A percentile compares a stretch with the other conserved stretches of the same genome.
These are phyloP conservation scores for Suncus etruscus DNA, from an alignment of 2,113 vertebrate genomes.

Conservation along the genomic window DNA sequence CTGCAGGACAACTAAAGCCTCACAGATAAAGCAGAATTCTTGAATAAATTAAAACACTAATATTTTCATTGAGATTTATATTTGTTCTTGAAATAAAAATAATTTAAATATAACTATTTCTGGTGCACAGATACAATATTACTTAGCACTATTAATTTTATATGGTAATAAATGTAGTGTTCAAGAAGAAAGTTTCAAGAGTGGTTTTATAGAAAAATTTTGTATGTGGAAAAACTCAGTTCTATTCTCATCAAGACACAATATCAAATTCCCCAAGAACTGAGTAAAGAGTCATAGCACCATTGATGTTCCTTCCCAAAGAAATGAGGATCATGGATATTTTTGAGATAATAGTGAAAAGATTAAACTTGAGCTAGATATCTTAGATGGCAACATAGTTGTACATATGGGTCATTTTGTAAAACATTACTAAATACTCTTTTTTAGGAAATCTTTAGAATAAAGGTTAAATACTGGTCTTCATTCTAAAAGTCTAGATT, in stretches of 20 bases:
- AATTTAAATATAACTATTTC: constrained; percentile 32
- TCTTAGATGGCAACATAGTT: constrained; percentile 12
- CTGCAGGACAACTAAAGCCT: constrained; percentile 61
- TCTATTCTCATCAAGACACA: no score
- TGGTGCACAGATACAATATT: not conserved
- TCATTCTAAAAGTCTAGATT: not conserved
- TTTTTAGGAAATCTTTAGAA: not conserved
- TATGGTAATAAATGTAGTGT: not conserved
- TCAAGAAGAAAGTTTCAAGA: no score
- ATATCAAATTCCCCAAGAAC: no score
- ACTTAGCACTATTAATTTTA: not conserved
- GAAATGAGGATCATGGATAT: not conserved
- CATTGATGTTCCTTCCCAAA: no score
- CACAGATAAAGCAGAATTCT: not conserved
- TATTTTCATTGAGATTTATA: not conserved
- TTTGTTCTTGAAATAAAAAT: constrained; percentile 31
- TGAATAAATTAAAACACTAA: not conserved
- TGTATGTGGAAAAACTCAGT: no score
- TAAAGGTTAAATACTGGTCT: constrained; percentile 2
- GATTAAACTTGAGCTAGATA: constrained; percentile 17
- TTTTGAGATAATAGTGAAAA: constrained; percentile 13
- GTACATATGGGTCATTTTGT: not conserved
- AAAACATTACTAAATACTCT: constrained; percentile 9
- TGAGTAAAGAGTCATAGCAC: no score
- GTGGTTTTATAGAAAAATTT: no score